Evolutionary conservation across 2,797 vertebrate genomes (phyloP).

Genomic region (Brachymystax lenok): DNA sequence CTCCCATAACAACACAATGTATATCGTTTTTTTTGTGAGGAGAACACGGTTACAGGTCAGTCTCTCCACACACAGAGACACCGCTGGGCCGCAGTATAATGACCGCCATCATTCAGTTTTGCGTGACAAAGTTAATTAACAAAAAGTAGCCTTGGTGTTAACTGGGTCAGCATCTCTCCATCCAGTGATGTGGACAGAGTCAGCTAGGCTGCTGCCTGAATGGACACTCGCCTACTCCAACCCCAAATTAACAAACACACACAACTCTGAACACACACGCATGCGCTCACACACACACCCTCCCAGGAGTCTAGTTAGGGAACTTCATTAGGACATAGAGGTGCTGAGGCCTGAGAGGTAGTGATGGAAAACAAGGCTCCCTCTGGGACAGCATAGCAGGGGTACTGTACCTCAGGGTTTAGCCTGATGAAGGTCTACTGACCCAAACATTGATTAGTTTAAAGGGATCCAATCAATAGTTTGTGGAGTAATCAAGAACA

Average conservation of each 20-base stretch:
- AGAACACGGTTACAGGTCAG: neutral
- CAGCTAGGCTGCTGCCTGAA: slow-evolving; percentile 4
- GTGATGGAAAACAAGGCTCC: neutral
- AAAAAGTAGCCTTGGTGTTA: neutral
- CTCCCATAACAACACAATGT: too few species aligned
- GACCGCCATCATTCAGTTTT: neutral
- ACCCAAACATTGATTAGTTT: neutral
- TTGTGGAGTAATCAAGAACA: neutral
- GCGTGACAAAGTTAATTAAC: neutral
- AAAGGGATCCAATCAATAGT: neutral
- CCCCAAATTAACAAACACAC: neutral
- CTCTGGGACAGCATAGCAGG: neutral
- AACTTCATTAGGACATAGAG: neutral
- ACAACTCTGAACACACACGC: too few species aligned
- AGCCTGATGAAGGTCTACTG: neutral
- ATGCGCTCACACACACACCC: neutral
- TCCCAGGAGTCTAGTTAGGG: neutral
- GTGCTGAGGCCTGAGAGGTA: neutral
- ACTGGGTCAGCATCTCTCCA: neutral
- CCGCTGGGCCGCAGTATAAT: neutral
- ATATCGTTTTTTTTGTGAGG: too few species aligned
- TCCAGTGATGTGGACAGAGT: neutral
- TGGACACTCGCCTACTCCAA: neutral
- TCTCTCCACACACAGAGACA: neutral
- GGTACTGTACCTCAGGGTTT: too few species aligned